These are phyloP conservation scores for Luperina testacea DNA, from an alignment of 2,888 invertebrate species.

Conservation along the genomic window DNA sequence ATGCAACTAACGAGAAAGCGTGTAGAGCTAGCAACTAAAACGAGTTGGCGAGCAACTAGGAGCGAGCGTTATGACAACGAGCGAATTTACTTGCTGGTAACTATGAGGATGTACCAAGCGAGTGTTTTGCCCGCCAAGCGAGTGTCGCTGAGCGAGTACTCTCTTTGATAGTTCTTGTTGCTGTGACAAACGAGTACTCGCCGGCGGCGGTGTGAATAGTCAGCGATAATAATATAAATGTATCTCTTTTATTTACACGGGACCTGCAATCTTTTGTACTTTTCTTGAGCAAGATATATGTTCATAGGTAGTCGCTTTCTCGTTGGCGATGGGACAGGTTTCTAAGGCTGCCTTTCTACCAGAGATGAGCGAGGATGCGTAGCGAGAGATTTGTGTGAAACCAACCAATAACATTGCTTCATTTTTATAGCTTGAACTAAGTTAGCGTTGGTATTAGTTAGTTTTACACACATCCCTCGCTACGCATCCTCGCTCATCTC, in stretches of 20 bases:
- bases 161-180: not conserved
- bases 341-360: no score
- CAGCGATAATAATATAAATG: not conserved
- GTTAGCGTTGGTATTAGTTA: no score
- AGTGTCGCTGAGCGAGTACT: not conserved
- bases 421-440: no score
- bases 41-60: not conserved
- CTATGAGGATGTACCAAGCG: not conserved
- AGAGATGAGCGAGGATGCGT: no score
- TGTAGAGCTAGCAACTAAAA: not conserved
- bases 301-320: not conserved
- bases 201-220: not conserved
- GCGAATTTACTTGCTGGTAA: not conserved
- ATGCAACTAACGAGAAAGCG: not conserved
- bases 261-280: not conserved
- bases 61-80: not conserved
- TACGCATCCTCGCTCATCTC: no score
- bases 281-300: not conserved
- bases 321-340: not conserved
- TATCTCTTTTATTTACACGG: not conserved
- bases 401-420: no score
- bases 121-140: not conserved
- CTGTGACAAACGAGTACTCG: not conserved
- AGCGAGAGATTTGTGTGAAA: no score
- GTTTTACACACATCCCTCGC: no score